Evolutionary conservation across 2,888 invertebrate genomes (phyloP).

Genomic region (Amphipoea lucens): DNA sequence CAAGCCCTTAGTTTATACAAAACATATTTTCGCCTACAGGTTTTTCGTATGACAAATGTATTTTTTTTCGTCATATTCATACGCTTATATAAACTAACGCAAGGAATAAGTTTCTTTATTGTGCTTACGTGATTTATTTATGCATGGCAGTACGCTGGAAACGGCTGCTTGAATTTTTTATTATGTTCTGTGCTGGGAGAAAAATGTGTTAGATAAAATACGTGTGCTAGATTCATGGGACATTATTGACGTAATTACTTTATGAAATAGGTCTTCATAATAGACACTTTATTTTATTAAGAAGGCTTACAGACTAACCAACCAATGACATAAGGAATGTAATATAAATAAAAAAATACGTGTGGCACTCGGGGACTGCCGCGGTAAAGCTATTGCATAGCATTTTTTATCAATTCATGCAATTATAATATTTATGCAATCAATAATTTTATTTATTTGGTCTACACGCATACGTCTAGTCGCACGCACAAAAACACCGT

Average conservation of each 20-base stretch:
- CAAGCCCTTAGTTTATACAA: conserved; percentile 10
- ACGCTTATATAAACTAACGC: conserved; percentile 49
- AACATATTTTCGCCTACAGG: conserved; percentile 36
- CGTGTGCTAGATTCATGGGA: conserved; percentile 33
- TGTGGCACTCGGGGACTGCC: no score
- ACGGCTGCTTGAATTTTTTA: conserved; percentile 54
- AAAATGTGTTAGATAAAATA: conserved; percentile 53
- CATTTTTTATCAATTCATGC: no score
- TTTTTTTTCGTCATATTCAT: conserved; percentile 52
- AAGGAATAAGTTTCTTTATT: conserved; percentile 46
- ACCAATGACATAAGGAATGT: no score
- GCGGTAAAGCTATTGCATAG: no score
- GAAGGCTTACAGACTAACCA: no score
- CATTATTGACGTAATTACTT: conserved; percentile 23
- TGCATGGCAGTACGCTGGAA: conserved; percentile 21
- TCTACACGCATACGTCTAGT: no score
- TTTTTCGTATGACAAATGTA: conserved; percentile 42
- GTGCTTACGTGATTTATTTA: conserved; percentile 50
- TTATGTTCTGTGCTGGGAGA: conserved; percentile 34
- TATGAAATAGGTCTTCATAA: conserved; percentile 25
- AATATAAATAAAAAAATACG: no score
- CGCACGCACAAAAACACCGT: no score
- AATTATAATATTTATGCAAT: no score
- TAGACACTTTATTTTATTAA: no score
- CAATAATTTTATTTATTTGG: no score